Evolutionary conservation across 2,797 vertebrate species (phyloP).

Genomic region (Hypotaenidia okinawae): DNA sequence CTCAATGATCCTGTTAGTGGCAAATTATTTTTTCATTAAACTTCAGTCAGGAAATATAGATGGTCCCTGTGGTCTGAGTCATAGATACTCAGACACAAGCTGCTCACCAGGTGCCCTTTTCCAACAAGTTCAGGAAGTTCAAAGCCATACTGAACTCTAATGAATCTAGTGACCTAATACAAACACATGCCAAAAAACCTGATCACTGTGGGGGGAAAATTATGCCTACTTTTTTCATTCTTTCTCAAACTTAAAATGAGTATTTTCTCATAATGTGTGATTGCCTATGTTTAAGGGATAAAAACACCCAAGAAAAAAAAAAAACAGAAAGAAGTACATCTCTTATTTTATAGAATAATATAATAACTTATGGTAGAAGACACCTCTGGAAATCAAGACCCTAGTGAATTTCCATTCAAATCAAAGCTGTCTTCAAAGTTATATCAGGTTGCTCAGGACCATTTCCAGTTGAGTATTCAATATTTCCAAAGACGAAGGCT

Average conservation of each 20-base stretch:
- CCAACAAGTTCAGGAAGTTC: not conserved
- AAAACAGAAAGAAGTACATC: not conserved
- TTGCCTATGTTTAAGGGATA: not conserved
- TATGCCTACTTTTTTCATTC: not conserved
- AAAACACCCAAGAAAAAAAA: too few species aligned
- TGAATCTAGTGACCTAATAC: not conserved
- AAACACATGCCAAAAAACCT: not conserved
- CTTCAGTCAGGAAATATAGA: slow-evolving; percentile 6
- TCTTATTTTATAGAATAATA: not conserved
- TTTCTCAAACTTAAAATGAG: not conserved
- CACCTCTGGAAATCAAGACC: not conserved
- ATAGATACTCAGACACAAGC: not conserved
- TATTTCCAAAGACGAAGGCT: not conserved
- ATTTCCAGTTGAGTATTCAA: not conserved
- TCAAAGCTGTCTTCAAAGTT: not conserved
- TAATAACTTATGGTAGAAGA: not conserved
- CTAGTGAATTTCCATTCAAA: not conserved
- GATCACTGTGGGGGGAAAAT: not conserved
- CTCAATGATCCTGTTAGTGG: slow-evolving; percentile 6
- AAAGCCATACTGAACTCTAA: not conserved
- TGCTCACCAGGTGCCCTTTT: not conserved
- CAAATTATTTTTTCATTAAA: slow-evolving; percentile 11
- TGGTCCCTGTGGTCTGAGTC: not conserved
- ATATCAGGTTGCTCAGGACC: not conserved
- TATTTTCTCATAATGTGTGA: not conserved